These are phyloP conservation scores for Nasonia giraulti DNA, from an alignment of 1,140 invertebrate genomes.

Conservation along the genomic window DNA sequence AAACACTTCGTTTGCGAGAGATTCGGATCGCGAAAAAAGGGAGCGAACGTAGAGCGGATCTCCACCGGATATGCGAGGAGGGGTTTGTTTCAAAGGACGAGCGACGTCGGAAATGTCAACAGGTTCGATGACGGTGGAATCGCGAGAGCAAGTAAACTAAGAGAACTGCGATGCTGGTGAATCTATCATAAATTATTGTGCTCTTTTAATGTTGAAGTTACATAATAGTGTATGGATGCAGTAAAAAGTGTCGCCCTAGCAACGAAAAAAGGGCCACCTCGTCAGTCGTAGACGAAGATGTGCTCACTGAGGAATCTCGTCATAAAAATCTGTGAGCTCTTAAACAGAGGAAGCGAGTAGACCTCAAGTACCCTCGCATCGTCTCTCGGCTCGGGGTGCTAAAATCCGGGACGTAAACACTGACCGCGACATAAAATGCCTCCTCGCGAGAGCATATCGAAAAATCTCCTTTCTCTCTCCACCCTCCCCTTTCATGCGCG, in stretches of 20 bases:
- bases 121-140: background rate
- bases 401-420: conserved; percentile 68
- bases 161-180: no score
- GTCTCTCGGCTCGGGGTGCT: conserved; percentile 55
- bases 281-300: background rate
- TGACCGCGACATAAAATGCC: conserved; percentile 69
- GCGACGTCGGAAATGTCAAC: background rate
- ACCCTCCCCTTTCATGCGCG: background rate
- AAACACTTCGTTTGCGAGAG: conserved; percentile 20
- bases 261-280: background rate
- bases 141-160: no score
- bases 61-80: background rate
- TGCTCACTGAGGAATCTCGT: conserved; percentile 21
- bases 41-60: background rate
- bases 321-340: conserved; percentile 67
- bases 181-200: background rate
- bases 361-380: conserved; percentile 58
- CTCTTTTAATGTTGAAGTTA: no score
- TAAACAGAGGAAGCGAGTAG: conserved; percentile 51
- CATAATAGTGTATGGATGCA: no score
- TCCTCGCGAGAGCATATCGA: conserved; percentile 61
- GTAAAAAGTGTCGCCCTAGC: background rate
- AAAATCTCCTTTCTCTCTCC: conserved; percentile 53
- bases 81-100: conserved; percentile 25
- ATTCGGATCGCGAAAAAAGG: conserved; percentile 11